phyloP scores from a whole-genome alignment of 2,113 vertebrate genomes.

The Marcusenius ussheri region DNA sequence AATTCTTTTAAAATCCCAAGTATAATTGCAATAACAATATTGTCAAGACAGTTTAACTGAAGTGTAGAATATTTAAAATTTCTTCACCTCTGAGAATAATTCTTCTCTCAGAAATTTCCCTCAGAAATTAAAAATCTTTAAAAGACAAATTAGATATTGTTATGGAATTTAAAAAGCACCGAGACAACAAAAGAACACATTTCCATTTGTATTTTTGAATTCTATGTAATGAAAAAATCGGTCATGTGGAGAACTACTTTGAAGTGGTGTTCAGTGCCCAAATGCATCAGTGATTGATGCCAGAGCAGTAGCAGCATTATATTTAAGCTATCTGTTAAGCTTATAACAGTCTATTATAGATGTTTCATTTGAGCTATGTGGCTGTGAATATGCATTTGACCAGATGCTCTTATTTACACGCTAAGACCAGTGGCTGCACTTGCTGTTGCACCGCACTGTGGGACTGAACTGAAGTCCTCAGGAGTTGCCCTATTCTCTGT shows the following conservation, averaged over 20 bases:
- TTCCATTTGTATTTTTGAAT: conserved; percentile 1
- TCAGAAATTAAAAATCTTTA: not conserved
- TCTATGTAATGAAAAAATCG: not conserved
- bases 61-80: not conserved
- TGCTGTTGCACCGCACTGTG: not conserved
- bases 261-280: not conserved
- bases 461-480: not conserved
- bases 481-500: not conserved
- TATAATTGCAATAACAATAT: not conserved
- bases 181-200: not conserved
- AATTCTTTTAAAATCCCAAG: not conserved
- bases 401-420: not conserved
- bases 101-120: not conserved
- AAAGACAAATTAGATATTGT: not conserved
- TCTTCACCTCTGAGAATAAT: not conserved
- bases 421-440: not conserved
- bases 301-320: not conserved
- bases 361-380: not conserved
- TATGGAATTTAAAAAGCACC: not conserved
- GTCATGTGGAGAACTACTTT: not conserved
- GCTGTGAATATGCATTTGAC: not conserved
- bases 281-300: not conserved
- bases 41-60: not conserved
- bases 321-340: not conserved
- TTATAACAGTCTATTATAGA: not conserved